These are phyloP conservation scores for Eucera pruinosa DNA, from an alignment of 2,888 invertebrate genomes.

Conservation along the genomic window DNA sequence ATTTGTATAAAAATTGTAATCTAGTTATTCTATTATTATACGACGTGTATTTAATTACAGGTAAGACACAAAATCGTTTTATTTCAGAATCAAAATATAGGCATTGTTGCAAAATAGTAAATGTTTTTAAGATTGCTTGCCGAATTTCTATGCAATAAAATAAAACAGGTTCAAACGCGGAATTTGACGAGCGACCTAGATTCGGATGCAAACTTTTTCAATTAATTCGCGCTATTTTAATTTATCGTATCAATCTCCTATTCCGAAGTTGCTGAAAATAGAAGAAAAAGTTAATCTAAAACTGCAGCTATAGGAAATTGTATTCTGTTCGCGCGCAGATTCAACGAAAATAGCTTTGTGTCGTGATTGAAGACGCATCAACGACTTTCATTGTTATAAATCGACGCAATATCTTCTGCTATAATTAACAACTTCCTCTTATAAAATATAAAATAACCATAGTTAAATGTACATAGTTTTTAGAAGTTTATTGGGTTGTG, in stretches of 20 bases:
- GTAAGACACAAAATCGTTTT: neutral
- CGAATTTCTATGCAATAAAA: conserved; percentile 6
- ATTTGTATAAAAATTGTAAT: no score
- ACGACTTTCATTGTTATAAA: conserved; percentile 7
- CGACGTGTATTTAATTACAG: no score
- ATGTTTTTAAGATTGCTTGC: conserved; percentile 8
- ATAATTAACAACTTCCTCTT: neutral
- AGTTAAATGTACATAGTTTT: no score
- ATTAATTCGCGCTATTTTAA: conserved; percentile 58
- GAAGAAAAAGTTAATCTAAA: conserved; percentile 28
- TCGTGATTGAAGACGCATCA: conserved; percentile 13
- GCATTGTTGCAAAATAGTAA: conserved; percentile 5
- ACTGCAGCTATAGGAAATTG: conserved; percentile 28
- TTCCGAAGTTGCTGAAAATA: conserved; percentile 13
- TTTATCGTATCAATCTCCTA: conserved; percentile 40
- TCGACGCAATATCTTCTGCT: neutral
- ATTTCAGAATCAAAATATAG: neutral
- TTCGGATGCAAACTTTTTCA: conserved; percentile 53
- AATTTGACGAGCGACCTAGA: conserved; percentile 45
- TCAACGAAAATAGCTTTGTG: conserved; percentile 17
- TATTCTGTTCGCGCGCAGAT: neutral
- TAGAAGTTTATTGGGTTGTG: no score
- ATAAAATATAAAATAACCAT: no score
- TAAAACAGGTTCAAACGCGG: conserved; percentile 14
- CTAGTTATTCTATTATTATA: no score